Evolutionary conservation across 2,888 invertebrate species (phyloP), one percentile per base, ranked within the genome.

Genomic region (Ectemnius continuus): DNA sequence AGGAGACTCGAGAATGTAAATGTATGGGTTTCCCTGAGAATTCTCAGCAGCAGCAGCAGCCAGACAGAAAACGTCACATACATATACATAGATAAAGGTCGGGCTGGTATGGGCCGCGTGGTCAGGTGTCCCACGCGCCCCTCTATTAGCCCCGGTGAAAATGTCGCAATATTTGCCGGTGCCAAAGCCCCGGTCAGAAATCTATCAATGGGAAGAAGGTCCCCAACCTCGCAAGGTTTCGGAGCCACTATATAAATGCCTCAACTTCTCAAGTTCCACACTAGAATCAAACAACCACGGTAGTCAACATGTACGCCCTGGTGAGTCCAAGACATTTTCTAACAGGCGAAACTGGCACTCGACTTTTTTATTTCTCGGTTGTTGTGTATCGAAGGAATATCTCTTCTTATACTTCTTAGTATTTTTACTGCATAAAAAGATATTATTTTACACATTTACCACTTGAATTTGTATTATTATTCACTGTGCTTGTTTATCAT

Each of bases 201-300:
- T 76, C 67, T 81, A 76, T 84, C 70, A 82, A 82, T 76, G 79
- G 76, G 82, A 80, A 76, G 78, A 85, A 85, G 85, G 75, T 81
- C 68, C 78, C 80, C 78, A 74, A 75, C 68, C 66, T 73, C 64
- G 70, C 78, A 70, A 85, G 82, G 80, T 85, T 85, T 86, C 78
- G 78, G 79, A 76, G 72, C 60, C 20, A 28, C 70, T 81, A 83
- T 85, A 85, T 85, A 85, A 85, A 86, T 82, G 82, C 81, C 80
- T 61, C 6, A 36, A 36, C 74, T 81, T 74, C 70, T 78, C 78
- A 63, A 65, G 36, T 75, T 67, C 52, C 69, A 76, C 71, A 74
- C 76, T 80, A 81, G 73, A 78, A 82, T 73, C 59, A 73, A 76
- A 81, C 75, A 74, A 79, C 78, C 67, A 70, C 75, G 70, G 67